Conservation (phyloP, 1,140 invertebrate species). For the Habropoda laboriosa region DNA sequence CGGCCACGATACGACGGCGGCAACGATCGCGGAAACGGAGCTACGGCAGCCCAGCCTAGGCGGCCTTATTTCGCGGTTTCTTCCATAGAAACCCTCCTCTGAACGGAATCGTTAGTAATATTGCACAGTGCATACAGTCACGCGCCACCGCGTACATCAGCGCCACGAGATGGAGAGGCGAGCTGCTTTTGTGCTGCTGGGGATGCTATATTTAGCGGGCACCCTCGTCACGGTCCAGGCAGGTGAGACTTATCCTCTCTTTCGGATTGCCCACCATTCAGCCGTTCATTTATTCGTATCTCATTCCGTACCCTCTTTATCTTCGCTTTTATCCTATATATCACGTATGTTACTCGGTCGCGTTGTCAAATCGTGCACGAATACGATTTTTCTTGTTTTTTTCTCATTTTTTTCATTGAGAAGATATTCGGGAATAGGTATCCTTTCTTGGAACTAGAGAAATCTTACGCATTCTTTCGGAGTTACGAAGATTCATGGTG, state of each 20-base stretch:
- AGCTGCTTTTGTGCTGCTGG: conserved; percentile 74
- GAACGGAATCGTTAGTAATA: conserved; percentile 46
- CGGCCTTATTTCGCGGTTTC: conserved; percentile 17
- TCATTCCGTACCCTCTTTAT: not conserved
- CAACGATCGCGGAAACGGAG: conserved; percentile 39
- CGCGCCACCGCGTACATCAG: conserved; percentile 60
- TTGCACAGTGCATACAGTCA: conserved; percentile 57
- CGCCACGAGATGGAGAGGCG: conserved; percentile 76
- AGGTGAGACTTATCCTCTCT: conserved; percentile 70
- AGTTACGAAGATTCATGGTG: not conserved
- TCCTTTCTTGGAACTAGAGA: not conserved
- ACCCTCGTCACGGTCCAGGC: conserved; percentile 74
- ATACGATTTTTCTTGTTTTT: not conserved
- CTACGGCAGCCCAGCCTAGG: conserved; percentile 34
- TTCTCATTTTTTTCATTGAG: not conserved
- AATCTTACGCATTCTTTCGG: not conserved
- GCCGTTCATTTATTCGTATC: conserved; percentile 40
- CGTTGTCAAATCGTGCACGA: not conserved
- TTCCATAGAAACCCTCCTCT: conserved; percentile 18
- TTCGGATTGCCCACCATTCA: conserved; percentile 33
- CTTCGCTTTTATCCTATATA: not conserved
- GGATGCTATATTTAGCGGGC: conserved; percentile 79
- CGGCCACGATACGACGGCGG: conserved; percentile 24
- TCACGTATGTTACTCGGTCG: not conserved
- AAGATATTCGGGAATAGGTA: not conserved